Percentiles rank a stretch among this genome's conserved stretches.
Conservation (phyloP, 2,888 invertebrate genomes). For the Gerris lacustris region DNA sequence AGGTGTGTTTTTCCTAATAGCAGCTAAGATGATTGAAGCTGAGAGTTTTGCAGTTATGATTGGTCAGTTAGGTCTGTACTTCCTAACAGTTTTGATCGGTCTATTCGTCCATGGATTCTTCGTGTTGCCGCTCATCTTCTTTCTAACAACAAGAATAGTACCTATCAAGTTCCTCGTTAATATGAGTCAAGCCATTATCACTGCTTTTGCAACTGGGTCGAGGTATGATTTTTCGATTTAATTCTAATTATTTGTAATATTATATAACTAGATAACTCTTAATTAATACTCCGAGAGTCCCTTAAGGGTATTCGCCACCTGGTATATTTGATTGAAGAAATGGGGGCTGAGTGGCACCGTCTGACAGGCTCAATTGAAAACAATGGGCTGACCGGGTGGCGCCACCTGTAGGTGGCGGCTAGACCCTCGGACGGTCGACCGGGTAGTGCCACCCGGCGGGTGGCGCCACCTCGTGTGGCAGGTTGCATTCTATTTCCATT, state of each 20-base stretch:
- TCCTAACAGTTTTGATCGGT: constrained; percentile 82
- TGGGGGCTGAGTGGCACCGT: no score
- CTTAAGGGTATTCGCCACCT: no score
- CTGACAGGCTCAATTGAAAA: no score
- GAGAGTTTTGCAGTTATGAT: constrained; percentile 70
- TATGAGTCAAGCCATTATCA: constrained; percentile 82
- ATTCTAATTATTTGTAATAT: not conserved
- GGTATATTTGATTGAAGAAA: no score
- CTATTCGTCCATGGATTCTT: constrained; percentile 84
- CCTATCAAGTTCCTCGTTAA: constrained; percentile 70
- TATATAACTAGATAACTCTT: not conserved
- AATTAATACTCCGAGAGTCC: not conserved
- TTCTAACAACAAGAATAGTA: constrained; percentile 63
- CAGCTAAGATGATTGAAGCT: constrained; percentile 84
- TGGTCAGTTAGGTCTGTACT: constrained; percentile 83
- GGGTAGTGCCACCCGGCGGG: no score
- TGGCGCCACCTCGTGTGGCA: no score
- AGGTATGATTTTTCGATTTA: constrained; percentile 41
- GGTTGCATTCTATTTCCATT: no score
- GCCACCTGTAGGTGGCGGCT: no score
- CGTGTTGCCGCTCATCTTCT: constrained; percentile 75
- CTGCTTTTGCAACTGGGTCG: constrained; percentile 92
- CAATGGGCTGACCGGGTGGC: no score
- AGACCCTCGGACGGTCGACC: no score
- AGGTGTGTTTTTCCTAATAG: constrained; percentile 78